Conservation (phyloP, 2,888 invertebrate species). For the Eucera pruinosa region DNA sequence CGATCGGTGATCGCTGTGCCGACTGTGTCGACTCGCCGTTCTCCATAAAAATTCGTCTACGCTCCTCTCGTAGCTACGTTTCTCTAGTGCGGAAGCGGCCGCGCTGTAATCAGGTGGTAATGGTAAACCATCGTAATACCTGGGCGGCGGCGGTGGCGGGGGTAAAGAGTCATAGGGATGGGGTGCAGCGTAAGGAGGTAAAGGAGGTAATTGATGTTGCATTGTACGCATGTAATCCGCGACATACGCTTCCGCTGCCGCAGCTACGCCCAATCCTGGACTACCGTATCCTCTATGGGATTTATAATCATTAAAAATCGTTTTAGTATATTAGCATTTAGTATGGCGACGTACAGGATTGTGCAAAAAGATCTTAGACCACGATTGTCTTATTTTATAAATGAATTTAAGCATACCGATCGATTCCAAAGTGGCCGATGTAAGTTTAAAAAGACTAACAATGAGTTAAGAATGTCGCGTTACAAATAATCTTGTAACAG, state of each 20-base stretch:
- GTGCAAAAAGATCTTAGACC: too few relatives aligned
- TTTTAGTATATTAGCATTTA: neutral
- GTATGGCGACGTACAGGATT: neutral
- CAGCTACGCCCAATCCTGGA: conserved; percentile 86
- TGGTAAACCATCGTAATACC: conserved; percentile 92
- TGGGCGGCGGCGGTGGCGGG: conserved; percentile 89
- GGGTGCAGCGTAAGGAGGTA: conserved; percentile 94
- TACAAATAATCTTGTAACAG: too few relatives aligned
- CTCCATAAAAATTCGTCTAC: conserved; percentile 95
- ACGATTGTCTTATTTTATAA: too few relatives aligned
- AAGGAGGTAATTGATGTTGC: conserved; percentile 93
- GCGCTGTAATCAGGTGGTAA: conserved; percentile 91
- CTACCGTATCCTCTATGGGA: conserved; percentile 84
- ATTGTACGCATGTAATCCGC: conserved; percentile 95
- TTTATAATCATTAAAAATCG: conserved; percentile 6
- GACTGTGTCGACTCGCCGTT: conserved; percentile 88
- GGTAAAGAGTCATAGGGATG: conserved; percentile 84
- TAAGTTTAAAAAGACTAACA: too few relatives aligned
- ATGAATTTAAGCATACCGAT: too few relatives aligned
- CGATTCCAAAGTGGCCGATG: too few relatives aligned
- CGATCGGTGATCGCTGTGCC: conserved; percentile 84
- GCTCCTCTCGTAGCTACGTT: conserved; percentile 94
- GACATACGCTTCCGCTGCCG: conserved; percentile 93
- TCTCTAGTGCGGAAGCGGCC: conserved; percentile 87
- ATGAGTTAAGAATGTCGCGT: too few relatives aligned